Conservation (phyloP, 2,113 vertebrate genomes). For the Pterophyllum scalare region DNA sequence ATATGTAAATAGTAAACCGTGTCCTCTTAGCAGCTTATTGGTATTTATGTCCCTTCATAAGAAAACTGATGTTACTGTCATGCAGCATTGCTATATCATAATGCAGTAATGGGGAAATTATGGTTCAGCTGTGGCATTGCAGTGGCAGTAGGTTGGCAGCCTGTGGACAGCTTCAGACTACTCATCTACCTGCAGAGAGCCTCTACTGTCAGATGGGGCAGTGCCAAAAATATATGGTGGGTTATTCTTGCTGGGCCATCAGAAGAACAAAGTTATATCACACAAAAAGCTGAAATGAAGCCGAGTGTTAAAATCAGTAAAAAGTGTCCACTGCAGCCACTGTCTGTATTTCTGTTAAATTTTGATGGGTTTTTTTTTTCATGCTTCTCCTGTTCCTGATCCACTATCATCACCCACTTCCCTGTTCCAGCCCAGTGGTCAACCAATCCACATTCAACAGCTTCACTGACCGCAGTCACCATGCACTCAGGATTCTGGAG, state of each 20-base stretch:
- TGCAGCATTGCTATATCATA: not conserved
- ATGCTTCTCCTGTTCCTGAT: not conserved
- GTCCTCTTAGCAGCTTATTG: not conserved
- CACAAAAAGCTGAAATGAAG: no score
- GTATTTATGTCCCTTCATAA: not conserved
- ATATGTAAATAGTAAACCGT: accelerated
- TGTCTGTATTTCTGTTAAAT: not conserved
- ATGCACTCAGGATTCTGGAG: not conserved
- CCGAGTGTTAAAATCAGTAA: no score
- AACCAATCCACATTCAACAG: not conserved
- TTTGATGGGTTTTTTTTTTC: not conserved
- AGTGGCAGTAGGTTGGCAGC: not conserved
- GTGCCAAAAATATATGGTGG: no score
- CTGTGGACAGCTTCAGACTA: not conserved
- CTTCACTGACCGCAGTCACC: not conserved
- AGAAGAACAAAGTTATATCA: no score
- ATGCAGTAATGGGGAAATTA: accelerated
- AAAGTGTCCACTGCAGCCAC: no score
- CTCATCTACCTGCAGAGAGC: not conserved
- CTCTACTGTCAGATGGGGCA: no score
- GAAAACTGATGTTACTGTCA: not conserved
- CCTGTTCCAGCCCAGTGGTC: not conserved
- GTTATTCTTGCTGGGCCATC: no score
- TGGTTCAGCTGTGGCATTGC: not conserved
- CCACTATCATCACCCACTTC: no score